Percentiles rank a stretch among this genome's conserved stretches.
These are phyloP conservation scores for Aeoliscus strigatus DNA, from an alignment of 2,797 vertebrate species.

Conservation along the genomic window DNA sequence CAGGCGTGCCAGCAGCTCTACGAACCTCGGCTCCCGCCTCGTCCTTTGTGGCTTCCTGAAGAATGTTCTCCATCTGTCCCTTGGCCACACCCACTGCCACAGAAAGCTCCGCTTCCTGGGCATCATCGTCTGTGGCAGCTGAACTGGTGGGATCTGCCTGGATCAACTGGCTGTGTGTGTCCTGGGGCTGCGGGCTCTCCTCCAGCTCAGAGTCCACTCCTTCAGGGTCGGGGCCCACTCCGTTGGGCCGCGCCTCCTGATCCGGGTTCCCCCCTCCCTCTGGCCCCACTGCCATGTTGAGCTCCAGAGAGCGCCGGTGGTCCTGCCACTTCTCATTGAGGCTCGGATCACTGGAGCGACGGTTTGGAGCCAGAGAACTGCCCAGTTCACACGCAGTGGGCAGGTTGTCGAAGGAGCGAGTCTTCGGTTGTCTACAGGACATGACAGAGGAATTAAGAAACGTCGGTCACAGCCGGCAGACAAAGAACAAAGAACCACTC, in stretches of 20 bases:
- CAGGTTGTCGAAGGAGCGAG: conserved; percentile 95
- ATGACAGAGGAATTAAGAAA: conserved; percentile 12
- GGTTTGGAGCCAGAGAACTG: conserved; percentile 76
- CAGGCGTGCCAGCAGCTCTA: conserved; percentile 26
- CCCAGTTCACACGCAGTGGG: conserved; percentile 87
- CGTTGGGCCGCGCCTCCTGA: conserved; percentile 57
- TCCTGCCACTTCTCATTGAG: conserved; percentile 98
- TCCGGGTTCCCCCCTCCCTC: conserved; percentile 64
- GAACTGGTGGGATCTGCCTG: conserved; percentile 6
- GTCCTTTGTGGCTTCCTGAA: conserved; percentile 91
- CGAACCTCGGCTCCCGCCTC: conserved; percentile 65
- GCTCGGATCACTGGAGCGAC: conserved; percentile 94
- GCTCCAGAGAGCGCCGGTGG: conserved; percentile 89
- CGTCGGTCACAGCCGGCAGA: too few relatives aligned
- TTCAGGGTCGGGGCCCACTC: conserved; percentile 57
- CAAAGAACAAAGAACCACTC: too few relatives aligned
- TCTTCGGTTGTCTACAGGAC: conserved; percentile 86
- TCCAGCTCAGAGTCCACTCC: conserved; percentile 53
- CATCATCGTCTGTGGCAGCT: conserved; percentile 23
- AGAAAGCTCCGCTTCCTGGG: conserved; percentile 79
- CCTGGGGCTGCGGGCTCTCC: conserved; percentile 50
- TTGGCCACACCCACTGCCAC: conserved; percentile 86
- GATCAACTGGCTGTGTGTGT: conserved; percentile 16
- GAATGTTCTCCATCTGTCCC: conserved; percentile 94
- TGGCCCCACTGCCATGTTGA: conserved; percentile 78